Base-by-base conservation (phyloP, 2,113 vertebrate species). In the Coptodon rendalli region DNA sequence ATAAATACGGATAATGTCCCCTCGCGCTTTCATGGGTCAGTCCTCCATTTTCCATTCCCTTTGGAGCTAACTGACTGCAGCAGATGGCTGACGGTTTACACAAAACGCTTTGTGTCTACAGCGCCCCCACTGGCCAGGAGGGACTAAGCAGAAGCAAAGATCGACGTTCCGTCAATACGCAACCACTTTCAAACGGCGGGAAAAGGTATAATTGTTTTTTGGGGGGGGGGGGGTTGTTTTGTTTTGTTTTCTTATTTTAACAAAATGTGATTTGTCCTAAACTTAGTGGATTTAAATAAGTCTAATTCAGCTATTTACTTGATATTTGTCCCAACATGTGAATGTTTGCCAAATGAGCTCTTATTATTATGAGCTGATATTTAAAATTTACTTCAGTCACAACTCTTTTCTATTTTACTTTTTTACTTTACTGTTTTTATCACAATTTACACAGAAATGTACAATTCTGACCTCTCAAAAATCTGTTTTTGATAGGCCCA, bases 11-110 rank as follows among this genome's bases (percentile, higher is more conserved):
- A 90, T 22, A 86, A 81, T 79, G 24, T 91, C 88, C 88, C 90
- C 88, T 95, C 90, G 90, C 19, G 87, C 24, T 61, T 53, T 89
- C 84, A 59, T 66, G 83, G 89, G 50, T 92, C 91, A 94, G 56
- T 92, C 95, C 92, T 95, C 95, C 95, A 96, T 96, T 95, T 96
- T 96, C 94, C 93, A 79, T 91, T 94, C 94, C 89, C 91, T 89
- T 89, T 92, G 88, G 87, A 92, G 89, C 85, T 90, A 85, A 90
- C 85, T 90, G 89, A 95, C 94, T 95, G 95, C 95, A 92, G 93
- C 95, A 96, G 95, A 96, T 96, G 95, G 95, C 95, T 95, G 95
- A 94, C 94, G 29, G 76, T 45, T 80, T 68, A 84, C 63, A 17
- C 36, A 17, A 71, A 14, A 22, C 36, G 12, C 11, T 31, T 4